Percentiles rank a stretch among this genome's conserved stretches.
These are phyloP conservation scores for Nymphalis c-album DNA, from an alignment of 2,888 invertebrate species.

Conservation along the genomic window DNA sequence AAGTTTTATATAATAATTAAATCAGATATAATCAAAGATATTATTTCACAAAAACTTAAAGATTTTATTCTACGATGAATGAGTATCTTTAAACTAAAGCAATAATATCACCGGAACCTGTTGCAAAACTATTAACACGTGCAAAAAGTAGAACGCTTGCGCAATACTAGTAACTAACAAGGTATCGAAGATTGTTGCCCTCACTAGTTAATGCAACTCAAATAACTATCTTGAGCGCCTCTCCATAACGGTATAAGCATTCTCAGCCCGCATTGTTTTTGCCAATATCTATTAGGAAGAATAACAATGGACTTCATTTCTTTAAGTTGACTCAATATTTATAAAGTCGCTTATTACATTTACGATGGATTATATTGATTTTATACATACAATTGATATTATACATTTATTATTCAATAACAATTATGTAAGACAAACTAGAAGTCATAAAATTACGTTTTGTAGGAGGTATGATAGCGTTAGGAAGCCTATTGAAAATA, in stretches of 20 bases:
- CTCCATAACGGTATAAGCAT: constrained; percentile 65
- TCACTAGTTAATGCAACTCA: constrained; percentile 56
- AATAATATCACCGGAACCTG: constrained; percentile 55
- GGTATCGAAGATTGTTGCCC: constrained; percentile 73
- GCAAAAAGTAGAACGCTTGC: constrained; percentile 70
- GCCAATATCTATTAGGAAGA: constrained; percentile 46
- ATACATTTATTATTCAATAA: background rate
- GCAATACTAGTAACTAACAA: constrained; percentile 57
- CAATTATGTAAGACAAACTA: background rate
- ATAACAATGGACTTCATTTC: constrained; percentile 29
- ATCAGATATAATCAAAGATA: background rate
- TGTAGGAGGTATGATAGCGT: too few species aligned
- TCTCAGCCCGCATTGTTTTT: constrained; percentile 68
- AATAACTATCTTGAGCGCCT: constrained; percentile 54
- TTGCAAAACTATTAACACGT: constrained; percentile 70
- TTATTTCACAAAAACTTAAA: background rate
- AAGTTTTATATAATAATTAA: background rate
- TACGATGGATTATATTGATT: too few species aligned
- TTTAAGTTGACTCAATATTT: constrained; percentile 7
- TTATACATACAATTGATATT: too few species aligned
- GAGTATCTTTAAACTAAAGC: constrained; percentile 27
- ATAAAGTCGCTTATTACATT: background rate
- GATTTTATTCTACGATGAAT: background rate
- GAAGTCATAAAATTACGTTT: too few species aligned
- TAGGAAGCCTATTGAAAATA: too few species aligned